Evolutionary conservation across 2,113 vertebrate genomes (phyloP), one percentile per base, ranked within the genome.

Genomic region (Gasterosteus aculeatus): DNA sequence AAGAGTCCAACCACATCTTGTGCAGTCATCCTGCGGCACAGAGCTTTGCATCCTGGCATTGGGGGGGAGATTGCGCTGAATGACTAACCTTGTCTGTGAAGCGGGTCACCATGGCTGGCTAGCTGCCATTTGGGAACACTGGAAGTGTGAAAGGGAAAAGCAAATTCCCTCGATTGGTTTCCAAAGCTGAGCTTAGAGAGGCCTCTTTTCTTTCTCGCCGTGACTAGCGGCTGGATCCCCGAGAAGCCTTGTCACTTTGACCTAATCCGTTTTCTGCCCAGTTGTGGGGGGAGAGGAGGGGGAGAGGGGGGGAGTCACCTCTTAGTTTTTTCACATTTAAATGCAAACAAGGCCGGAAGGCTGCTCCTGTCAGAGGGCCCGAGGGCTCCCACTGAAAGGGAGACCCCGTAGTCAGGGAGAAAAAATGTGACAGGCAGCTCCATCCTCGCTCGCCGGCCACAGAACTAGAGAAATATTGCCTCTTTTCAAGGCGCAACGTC

Each of bases 391-490:
- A 87, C 76, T 98, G 96, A 98, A 98, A 96, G 94, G 94, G 93
- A 93, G 92, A 92, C 92, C 92, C 95, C 94, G 96, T 97, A 94
- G 95, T 95, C 92, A 94, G 85, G 95, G 91, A 95, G 94, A 97
- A 96, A 96, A 95, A 97, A 97, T 97, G 96, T 96, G 96, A 96
- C 95, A 95, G 94, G 95, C 92, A 95, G 94, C 95, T 96, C 95
- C 94, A 95, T 96, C 95, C 95, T 82, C 80, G 92, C 92, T 94
- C 92, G 91, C 90, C 90, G 62, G 87, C 75, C 83, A 65, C 89
- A 92, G 94, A 90, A 94, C 95, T 90, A 87, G 92, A 94, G 95
- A 96, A 95, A 95, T 94, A 94, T 94, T 90, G 94, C 89, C 91
- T 91, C 92, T 94, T 77, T 29, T 95, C 92, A 93, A 87, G 84